phyloP scores from a whole-genome alignment of 2,797 vertebrate genomes.

The Orientallactaga sibirica region DNA sequence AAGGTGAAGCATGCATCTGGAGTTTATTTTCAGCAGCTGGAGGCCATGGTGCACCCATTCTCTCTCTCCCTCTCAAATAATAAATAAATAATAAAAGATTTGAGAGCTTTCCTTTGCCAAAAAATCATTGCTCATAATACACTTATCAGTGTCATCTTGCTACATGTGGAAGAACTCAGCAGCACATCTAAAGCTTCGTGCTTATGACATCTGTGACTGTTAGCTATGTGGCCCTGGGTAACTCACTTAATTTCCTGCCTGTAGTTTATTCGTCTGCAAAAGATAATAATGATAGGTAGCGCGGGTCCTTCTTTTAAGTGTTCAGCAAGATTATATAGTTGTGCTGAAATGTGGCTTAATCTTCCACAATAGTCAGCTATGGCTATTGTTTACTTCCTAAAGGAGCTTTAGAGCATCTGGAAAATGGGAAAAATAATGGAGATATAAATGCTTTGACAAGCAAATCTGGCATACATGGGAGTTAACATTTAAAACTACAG shows the following conservation, averaged over 20 bases:
- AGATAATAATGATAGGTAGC: not conserved
- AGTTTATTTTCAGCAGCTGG: too few species aligned
- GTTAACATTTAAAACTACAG: not conserved
- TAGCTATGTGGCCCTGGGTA: not conserved
- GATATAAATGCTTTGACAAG: not conserved
- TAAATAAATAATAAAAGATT: not conserved
- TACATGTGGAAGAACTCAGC: not conserved
- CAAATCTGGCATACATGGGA: not conserved
- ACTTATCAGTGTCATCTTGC: not conserved
- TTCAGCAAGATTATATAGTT: constrained; percentile 43
- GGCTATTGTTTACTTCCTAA: not conserved
- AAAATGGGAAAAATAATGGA: constrained; percentile 15
- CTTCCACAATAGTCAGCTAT: not conserved
- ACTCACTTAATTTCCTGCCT: not conserved
- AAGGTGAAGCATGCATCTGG: too few species aligned
- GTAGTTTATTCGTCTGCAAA: not conserved
- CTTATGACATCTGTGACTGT: not conserved
- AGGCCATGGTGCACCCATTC: too few species aligned
- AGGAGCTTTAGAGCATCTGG: not conserved
- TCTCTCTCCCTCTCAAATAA: too few species aligned
- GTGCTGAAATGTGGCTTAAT: not conserved
- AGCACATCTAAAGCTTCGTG: not conserved
- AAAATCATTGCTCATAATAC: not conserved
- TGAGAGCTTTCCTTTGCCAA: not conserved
- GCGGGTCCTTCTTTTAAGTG: not conserved